Conservation (phyloP, 1,140 invertebrate genomes). For the Calosoma granatense region DNA sequence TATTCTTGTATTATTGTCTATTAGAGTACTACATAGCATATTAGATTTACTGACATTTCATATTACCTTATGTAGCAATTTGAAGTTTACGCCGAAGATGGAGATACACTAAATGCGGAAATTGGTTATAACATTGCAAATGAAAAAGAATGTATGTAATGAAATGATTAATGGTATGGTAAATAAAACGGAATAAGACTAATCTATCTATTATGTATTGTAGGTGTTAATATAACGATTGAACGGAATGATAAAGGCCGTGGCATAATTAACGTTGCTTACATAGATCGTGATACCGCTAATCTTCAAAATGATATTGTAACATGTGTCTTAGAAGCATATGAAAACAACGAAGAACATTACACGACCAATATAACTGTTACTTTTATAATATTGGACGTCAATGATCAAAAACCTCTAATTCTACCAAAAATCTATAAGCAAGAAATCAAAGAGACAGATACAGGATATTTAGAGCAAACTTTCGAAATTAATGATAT, state of each 20-base stretch:
- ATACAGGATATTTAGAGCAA: conserved; percentile 34
- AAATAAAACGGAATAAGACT: too few species aligned
- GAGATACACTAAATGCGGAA: conserved; percentile 40
- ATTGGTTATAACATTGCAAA: conserved; percentile 40
- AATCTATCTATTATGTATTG: too few species aligned
- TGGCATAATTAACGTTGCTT: conserved; percentile 34
- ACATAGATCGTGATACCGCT: conserved; percentile 41
- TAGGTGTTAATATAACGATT: too few species aligned
- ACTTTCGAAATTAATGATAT: conserved; percentile 38
- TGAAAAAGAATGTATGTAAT: too few species aligned
- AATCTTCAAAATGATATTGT: conserved; percentile 37
- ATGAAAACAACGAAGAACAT: conserved; percentile 36
- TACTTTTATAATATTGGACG: conserved; percentile 41
- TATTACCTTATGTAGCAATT: conserved; percentile 22
- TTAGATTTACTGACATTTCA: not conserved
- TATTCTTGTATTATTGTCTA: not conserved
- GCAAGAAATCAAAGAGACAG: too few species aligned
- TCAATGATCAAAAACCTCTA: conserved; percentile 42
- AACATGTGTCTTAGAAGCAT: conserved; percentile 38
- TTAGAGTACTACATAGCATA: too few species aligned
- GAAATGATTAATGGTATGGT: too few species aligned
- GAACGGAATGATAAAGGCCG: conserved; percentile 24
- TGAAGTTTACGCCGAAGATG: conserved; percentile 41
- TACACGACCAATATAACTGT: conserved; percentile 32
- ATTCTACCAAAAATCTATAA: too few species aligned